Base-by-base conservation (phyloP, 2,113 vertebrate genomes). In the Myrmophylax atrothorax region DNA sequence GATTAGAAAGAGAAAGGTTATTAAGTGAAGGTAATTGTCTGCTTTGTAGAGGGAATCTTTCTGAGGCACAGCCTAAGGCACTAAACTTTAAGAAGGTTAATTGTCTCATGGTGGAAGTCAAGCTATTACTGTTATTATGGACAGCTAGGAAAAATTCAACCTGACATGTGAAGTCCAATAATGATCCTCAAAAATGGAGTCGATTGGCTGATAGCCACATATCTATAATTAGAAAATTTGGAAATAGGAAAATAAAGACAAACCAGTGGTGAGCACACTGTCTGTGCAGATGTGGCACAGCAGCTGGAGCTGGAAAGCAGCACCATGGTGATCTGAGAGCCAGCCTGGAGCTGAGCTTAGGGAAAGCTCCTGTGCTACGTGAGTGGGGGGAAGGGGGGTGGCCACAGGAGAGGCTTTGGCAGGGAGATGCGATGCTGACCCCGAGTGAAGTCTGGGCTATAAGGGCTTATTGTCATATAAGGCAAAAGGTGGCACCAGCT, bases 41-140 rank as follows among this genome's bases (percentile, higher is more conserved):
- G 62, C 84, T 96, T 91, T 97, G 94, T 94, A 56, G 79, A 97
- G 82, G 78, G 92, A 95, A 93, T 90, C 89, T 95, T 98, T 96
- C 92, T 87, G 94, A 97, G 93, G 96, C 95, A 94, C 85, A 93
- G 96, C 94, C 95, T 29, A 74, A 95, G 84, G 84, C 66, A 87
- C 84, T 96, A 97, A 94, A 84, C 84, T 97, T 97, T 89, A 97
- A 96, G 89, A 88, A 96, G 94, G 95, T 95, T 96, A 97, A 96
- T 97, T 93, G 96, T 96, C 96, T 97, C 82, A 82, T 69, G 90
- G 96, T 96, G 89, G 95, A 96, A 97, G 91, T 85, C 78, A 88
- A 93, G 94, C 93, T 97, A 95, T 94, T 96, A 95, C 73, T 77
- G 72, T 95, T 97, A 82, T 95, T 92, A 89, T 64, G 92, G 96